A percentile compares a stretch with the other conserved stretches of the same genome.
Conservation (phyloP, 2,113 vertebrate species). For the Ivindomyrus marchei region DNA sequence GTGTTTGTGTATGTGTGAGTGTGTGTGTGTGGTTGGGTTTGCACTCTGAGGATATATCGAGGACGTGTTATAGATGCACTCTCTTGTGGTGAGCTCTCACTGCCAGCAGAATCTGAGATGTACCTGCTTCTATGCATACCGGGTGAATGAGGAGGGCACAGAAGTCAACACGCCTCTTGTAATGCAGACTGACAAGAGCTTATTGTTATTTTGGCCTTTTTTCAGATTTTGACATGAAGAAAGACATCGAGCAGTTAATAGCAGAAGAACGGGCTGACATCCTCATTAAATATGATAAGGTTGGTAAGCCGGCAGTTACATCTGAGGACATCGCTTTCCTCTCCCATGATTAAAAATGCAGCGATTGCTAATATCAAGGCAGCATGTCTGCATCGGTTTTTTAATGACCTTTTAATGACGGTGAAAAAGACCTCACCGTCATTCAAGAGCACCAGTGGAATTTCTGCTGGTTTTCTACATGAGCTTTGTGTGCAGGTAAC, state of each 20-base stretch:
- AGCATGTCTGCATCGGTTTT: neutral
- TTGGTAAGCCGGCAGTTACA: slow-evolving; percentile 31
- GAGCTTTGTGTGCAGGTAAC: neutral
- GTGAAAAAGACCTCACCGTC: neutral
- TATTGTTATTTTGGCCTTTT: neutral
- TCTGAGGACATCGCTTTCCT: neutral
- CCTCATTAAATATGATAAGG: slow-evolving; percentile 83
- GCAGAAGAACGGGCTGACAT: slow-evolving; percentile 80
- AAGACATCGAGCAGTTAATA: slow-evolving; percentile 79
- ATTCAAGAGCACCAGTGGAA: neutral
- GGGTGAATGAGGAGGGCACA: neutral
- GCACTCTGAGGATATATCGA: neutral
- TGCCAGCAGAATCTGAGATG: neutral
- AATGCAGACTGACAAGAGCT: neutral
- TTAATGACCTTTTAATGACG: neutral
- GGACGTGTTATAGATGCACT: neutral
- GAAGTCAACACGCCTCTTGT: neutral
- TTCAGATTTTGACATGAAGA: slow-evolving; percentile 89
- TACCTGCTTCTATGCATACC: neutral
- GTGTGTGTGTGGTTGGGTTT: neutral
- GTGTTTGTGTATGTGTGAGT: neutral
- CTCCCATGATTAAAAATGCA: neutral
- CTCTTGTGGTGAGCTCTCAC: neutral
- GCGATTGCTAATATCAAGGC: neutral
- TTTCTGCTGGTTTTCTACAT: neutral